phyloP scores from a whole-genome alignment of 1,140 invertebrate species.

The Parasteatoda tepidariorum region DNA sequence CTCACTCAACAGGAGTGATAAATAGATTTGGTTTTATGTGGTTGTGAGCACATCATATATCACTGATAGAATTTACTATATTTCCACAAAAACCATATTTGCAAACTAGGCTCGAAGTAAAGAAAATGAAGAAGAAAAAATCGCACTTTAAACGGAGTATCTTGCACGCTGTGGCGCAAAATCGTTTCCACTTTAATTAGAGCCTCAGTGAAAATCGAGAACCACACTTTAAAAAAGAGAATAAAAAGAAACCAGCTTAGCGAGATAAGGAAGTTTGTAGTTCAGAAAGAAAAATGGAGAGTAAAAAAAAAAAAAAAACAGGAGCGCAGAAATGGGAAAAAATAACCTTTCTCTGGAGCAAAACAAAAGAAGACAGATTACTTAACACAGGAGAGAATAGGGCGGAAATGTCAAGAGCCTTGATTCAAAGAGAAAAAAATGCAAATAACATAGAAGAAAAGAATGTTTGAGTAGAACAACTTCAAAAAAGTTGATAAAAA shows the following conservation, averaged over 20 bases:
- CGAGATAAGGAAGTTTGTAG: not conserved
- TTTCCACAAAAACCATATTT: not conserved
- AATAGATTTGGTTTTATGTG: no score
- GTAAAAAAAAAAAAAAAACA: not conserved
- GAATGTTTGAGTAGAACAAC: constrained; percentile 8
- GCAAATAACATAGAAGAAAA: constrained; percentile 16
- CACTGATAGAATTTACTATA: no score
- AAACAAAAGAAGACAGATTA: constrained; percentile 58
- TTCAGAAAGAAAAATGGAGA: not conserved
- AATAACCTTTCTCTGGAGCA: constrained; percentile 1
- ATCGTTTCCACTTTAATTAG: constrained; percentile 53
- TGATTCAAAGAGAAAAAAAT: constrained; percentile 10
- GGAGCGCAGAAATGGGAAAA: constrained; percentile 12
- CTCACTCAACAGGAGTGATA: no score
- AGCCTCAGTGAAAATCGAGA: constrained; percentile 16
- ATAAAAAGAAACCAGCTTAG: not conserved
- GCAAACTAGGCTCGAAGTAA: not conserved
- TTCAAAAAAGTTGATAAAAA: not conserved
- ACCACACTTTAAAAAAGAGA: not conserved
- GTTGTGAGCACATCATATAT: no score
- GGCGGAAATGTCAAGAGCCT: constrained; percentile 51
- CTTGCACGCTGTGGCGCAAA: constrained; percentile 32
- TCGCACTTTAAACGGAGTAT: constrained; percentile 27
- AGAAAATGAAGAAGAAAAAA: constrained; percentile 26
- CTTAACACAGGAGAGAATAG: constrained; percentile 38